These are phyloP conservation scores for Nothocercus julius DNA, from an alignment of 2,113 vertebrate genomes.

Conservation along the genomic window DNA sequence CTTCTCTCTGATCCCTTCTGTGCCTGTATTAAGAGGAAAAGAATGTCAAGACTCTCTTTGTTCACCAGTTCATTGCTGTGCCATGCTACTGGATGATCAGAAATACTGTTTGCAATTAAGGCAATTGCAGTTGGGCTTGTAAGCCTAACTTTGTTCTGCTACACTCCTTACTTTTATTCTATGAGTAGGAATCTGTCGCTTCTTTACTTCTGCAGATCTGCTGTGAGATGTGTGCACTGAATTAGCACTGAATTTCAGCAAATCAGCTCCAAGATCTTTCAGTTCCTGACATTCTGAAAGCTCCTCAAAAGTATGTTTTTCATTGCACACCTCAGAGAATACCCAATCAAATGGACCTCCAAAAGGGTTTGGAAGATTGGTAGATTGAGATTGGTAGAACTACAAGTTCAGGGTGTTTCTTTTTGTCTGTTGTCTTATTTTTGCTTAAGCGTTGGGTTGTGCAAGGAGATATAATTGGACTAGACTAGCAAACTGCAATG, in stretches of 20 bases:
- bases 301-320: background rate
- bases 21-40: background rate
- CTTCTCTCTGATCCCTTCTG: conserved; percentile 40
- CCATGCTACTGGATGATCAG: background rate
- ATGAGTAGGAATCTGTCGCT: background rate
- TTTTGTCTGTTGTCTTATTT: background rate
- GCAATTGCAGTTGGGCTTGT: background rate
- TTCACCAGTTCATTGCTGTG: background rate
- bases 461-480: background rate
- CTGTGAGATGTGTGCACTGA: background rate
- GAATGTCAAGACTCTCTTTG: conserved; percentile 59
- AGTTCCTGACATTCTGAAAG: background rate
- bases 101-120: background rate
- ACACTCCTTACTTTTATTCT: background rate
- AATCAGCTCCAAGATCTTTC: background rate
- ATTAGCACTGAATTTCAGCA: background rate
- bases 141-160: background rate
- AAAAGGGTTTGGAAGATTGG: background rate
- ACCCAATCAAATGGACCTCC: background rate
- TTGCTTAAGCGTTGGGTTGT: background rate
- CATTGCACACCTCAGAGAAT: background rate
- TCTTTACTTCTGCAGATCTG: background rate
- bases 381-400: background rate
- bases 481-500: background rate
- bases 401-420: background rate